Evolutionary conservation across 2,888 invertebrate genomes (phyloP).

Genomic region (Unio pictorum): DNA sequence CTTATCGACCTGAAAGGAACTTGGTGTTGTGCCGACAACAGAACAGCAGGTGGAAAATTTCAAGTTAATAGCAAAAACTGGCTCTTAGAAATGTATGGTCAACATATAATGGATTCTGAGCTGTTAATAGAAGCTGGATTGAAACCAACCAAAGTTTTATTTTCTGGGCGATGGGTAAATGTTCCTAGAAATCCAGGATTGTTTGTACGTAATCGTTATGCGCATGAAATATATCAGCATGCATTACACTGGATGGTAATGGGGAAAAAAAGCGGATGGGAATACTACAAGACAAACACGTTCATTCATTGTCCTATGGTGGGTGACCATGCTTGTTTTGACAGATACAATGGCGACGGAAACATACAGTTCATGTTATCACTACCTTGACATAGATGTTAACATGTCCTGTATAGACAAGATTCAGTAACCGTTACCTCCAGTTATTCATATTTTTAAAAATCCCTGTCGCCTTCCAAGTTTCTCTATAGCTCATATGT

Average conservation of each 20-base stretch:
- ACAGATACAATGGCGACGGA: conserved; percentile 61
- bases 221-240: conserved; percentile 61
- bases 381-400: conserved; percentile 10
- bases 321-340: conserved; percentile 60
- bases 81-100: conserved; percentile 59
- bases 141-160: conserved; percentile 48
- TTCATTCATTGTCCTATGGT: conserved; percentile 51
- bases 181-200: conserved; percentile 63
- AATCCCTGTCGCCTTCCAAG: too few relatives aligned
- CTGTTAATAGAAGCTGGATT: conserved; percentile 27
- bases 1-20: conserved; percentile 11
- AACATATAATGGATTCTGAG: conserved; percentile 52
- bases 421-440: too few relatives aligned
- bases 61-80: conserved; percentile 40
- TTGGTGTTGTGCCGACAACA: conserved; percentile 41
- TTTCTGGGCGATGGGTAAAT: conserved; percentile 58
- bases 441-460: too few relatives aligned
- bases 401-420: too few relatives aligned
- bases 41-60: conserved; percentile 45
- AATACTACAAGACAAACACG: conserved; percentile 44
- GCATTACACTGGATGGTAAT: conserved; percentile 57
- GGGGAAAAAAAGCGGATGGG: conserved; percentile 45
- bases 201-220: conserved; percentile 61
- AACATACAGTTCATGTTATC: conserved; percentile 47
- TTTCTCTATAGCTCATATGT: too few relatives aligned